Evolutionary conservation across 2,888 invertebrate genomes (phyloP).

Genomic region (Acleris literana): DNA sequence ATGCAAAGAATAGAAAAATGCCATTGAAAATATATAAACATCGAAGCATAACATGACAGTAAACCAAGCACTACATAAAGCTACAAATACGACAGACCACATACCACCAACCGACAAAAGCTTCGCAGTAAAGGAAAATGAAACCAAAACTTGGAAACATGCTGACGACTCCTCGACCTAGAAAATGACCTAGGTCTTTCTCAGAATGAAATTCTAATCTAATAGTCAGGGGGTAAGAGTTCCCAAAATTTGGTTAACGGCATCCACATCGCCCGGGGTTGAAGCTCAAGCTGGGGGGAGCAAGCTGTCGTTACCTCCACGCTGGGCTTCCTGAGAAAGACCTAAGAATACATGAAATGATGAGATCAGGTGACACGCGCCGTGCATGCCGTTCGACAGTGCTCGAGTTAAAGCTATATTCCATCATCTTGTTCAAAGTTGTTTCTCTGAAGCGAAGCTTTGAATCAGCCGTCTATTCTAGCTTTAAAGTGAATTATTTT

Average conservation of each 20-base stretch:
- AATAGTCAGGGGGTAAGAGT: slow-evolving; percentile 48
- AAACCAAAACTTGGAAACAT: slow-evolving; percentile 83
- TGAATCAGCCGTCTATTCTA: slow-evolving; percentile 22
- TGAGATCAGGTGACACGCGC: slow-evolving; percentile 71
- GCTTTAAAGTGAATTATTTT: slow-evolving; percentile 25
- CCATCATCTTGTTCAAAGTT: background rate
- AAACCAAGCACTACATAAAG: slow-evolving; percentile 47
- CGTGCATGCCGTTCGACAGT: slow-evolving; percentile 72
- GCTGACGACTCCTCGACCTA: slow-evolving; percentile 79
- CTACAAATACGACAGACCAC: slow-evolving; percentile 52
- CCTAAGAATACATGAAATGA: slow-evolving; percentile 81
- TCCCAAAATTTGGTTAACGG: slow-evolving; percentile 78
- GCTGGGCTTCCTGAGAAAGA: slow-evolving; percentile 81
- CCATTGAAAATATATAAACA: slow-evolving; percentile 36
- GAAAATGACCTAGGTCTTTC: slow-evolving; percentile 81
- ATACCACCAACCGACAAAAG: slow-evolving; percentile 67
- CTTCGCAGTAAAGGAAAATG: slow-evolving; percentile 67
- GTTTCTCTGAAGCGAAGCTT: slow-evolving; percentile 28
- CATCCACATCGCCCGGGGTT: slow-evolving; percentile 72
- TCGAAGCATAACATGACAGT: slow-evolving; percentile 35
- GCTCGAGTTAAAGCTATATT: slow-evolving; percentile 40
- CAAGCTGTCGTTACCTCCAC: slow-evolving; percentile 77
- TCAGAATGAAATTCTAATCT: slow-evolving; percentile 62
- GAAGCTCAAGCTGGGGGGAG: slow-evolving; percentile 75
- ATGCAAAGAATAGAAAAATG: slow-evolving; percentile 28